phyloP scores from a whole-genome alignment of 2,888 invertebrate genomes.

The Barypeithes pellucidus region DNA sequence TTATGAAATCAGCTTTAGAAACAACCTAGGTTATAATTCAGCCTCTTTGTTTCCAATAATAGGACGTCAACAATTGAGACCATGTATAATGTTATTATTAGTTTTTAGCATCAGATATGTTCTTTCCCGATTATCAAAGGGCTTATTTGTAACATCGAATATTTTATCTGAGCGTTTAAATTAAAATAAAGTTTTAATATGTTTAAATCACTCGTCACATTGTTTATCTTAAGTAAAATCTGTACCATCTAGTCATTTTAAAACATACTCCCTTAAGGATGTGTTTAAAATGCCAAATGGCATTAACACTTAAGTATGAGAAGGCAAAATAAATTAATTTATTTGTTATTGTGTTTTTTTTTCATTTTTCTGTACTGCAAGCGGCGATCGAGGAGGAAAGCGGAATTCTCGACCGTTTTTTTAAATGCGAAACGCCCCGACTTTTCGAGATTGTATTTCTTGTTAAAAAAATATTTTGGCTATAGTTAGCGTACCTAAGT shows the following conservation, averaged over 20 bases:
- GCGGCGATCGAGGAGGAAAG: too few species aligned
- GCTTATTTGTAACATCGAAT: neutral
- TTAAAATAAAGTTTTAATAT: neutral
- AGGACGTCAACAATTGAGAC: too few species aligned
- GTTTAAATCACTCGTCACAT: neutral
- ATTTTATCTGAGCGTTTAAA: neutral
- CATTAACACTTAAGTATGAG: neutral
- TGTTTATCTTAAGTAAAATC: neutral
- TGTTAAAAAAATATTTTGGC: too few species aligned
- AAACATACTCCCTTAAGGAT: neutral
- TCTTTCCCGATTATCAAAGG: neutral
- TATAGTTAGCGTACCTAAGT: too few species aligned
- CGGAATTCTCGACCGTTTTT: too few species aligned
- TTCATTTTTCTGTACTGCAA: too few species aligned
- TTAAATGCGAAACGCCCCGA: too few species aligned
- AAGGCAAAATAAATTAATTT: conserved; percentile 3
- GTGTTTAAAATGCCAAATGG: neutral
- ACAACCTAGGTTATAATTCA: too few species aligned
- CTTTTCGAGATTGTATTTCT: too few species aligned
- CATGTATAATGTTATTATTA: too few species aligned
- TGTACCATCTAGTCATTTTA: conserved; percentile 11
- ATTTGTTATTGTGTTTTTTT: neutral
- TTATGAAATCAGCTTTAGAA: too few species aligned
- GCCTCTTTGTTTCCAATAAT: too few species aligned
- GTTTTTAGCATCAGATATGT: neutral